Conservation (phyloP, 1,140 invertebrate species). For the Lucilia cuprina region DNA sequence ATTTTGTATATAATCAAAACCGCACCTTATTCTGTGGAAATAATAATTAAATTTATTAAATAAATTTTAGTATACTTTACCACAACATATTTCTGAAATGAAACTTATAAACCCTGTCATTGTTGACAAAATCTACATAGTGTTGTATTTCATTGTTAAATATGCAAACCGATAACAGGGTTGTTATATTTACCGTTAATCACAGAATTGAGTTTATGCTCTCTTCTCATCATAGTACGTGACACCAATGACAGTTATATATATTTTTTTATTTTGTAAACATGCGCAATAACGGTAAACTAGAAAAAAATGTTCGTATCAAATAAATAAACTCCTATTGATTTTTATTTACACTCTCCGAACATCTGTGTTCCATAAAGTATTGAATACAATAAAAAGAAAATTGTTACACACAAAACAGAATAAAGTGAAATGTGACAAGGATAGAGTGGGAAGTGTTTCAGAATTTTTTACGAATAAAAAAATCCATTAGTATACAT, state of each 20-base stretch:
- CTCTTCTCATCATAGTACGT: background rate
- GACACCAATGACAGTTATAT: background rate
- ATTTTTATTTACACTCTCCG: background rate
- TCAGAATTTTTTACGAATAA: background rate
- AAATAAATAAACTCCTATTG: constrained; percentile 10
- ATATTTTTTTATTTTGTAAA: background rate
- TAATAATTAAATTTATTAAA: too few relatives aligned
- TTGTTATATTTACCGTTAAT: background rate
- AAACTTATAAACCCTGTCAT: too few relatives aligned
- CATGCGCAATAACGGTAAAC: background rate
- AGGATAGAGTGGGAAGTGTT: background rate
- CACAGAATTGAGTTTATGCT: background rate
- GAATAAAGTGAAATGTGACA: background rate
- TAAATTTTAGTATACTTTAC: too few relatives aligned
- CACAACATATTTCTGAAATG: too few relatives aligned
- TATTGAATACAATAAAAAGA: background rate
- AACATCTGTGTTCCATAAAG: background rate
- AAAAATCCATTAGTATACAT: background rate
- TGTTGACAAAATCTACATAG: background rate
- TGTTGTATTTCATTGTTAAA: background rate
- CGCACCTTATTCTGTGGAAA: too few relatives aligned
- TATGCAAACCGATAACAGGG: background rate
- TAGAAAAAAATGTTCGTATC: background rate
- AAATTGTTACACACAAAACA: background rate
- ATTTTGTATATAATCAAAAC: too few relatives aligned